Base-by-base conservation (phyloP, 2,888 invertebrate genomes). In the Latrodectus elegans region DNA sequence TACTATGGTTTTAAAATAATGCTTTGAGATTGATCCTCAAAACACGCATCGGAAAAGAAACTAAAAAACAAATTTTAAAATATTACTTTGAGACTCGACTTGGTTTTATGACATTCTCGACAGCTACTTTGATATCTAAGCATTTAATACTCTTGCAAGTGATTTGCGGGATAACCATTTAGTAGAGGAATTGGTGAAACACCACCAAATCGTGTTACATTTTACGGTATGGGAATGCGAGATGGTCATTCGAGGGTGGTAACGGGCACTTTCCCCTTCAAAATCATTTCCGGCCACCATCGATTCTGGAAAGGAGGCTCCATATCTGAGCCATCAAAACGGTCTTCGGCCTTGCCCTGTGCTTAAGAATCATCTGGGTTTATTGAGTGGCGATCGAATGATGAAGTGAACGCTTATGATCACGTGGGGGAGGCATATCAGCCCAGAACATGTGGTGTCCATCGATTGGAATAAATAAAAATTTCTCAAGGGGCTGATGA, bases 391-490 rank as follows among this genome's bases (percentile, higher is more conserved):
- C 4, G 60, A 60, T 15, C 60, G 14, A 15, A 15, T 15, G 60
- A 60, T 60, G 60, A 60, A 60, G 60, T 60, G 60, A 60, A n/a
- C 12, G 60, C n/a, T 60, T 60, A 60, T 60, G 12, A 6, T 60
- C 60, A n/a, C 12, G n/a, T 60, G n/a, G 60, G 60, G 60, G n/a
- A 15, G n/a, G 12, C 60, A 9, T 60, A n/a, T 60, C 60, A 60
- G 60, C 60, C 60, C 60, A 1, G 11, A 60, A 60, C 60, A 60
- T 60, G 60, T 60, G 60, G 60, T 60, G 60, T n/a, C n/a, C n/a
- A 60, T 60, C 60, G 60, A 60, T 60, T 60, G n/a, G 60, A 60
- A 60, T 60, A 60, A 60, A 60, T 60, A 60, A 60, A 60, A 60
- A 60, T 38, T 38, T 2, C 38, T 38, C 38, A 22, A 22, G 38